phyloP scores from a whole-genome alignment of 2,888 invertebrate species.

The Hipparchia sbordonii region DNA sequence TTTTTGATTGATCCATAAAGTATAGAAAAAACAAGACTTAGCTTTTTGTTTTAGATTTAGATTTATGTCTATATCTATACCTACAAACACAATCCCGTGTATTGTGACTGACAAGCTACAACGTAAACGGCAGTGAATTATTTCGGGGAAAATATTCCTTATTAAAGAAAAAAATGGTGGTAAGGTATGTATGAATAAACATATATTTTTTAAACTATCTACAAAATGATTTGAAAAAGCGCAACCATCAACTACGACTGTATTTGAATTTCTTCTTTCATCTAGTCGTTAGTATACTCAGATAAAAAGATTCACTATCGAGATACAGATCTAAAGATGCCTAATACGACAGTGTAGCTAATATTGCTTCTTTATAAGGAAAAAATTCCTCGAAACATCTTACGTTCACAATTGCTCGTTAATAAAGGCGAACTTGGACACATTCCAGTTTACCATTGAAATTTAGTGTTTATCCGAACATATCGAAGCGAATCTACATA shows the following conservation, averaged over 20 bases:
- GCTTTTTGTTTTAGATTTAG: background rate
- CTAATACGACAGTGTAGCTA: conserved; percentile 26
- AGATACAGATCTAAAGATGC: conserved; percentile 13
- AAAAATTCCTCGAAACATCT: conserved; percentile 33
- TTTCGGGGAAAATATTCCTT: too few species aligned
- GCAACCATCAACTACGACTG: background rate
- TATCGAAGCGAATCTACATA: conserved; percentile 47
- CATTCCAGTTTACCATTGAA: conserved; percentile 36
- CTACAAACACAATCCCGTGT: too few species aligned
- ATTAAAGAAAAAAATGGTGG: too few species aligned
- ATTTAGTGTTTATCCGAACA: conserved; percentile 37
- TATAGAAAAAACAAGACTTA: conserved; percentile 11
- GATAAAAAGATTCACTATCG: conserved; percentile 8
- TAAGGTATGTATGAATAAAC: too few species aligned
- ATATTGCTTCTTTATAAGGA: conserved; percentile 34
- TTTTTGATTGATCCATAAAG: conserved; percentile 35
- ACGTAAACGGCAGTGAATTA: too few species aligned
- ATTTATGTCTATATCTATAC: too few species aligned
- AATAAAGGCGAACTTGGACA: conserved; percentile 33
- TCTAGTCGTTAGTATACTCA: conserved; percentile 1
- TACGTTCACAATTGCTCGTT: conserved; percentile 34
- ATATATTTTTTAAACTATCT: background rate
- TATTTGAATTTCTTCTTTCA: background rate
- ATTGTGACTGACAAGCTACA: too few species aligned
- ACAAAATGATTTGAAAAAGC: background rate